Evolutionary conservation across 2,888 invertebrate species (phyloP).

Genomic region (Zelleria hepariella): DNA sequence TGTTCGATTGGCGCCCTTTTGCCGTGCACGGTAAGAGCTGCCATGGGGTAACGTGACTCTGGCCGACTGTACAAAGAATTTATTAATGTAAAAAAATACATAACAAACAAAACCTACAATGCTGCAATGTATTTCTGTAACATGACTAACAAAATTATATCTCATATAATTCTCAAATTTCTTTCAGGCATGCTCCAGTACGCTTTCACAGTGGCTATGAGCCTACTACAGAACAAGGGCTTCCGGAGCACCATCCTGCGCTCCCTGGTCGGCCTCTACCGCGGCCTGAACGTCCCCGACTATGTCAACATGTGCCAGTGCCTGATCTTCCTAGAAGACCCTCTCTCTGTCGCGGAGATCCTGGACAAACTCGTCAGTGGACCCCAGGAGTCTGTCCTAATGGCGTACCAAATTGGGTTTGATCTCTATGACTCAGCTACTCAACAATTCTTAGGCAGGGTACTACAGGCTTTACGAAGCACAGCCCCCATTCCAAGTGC

Average conservation of each 20-base stretch:
- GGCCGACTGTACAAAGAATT: no score
- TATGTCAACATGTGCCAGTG: constrained; percentile 99
- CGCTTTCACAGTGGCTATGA: constrained; percentile 97
- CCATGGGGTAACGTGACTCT: no score
- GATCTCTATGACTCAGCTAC: constrained; percentile 99
- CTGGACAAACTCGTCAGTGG: constrained; percentile 90
- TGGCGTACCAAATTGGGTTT: constrained; percentile 99
- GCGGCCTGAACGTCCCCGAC: constrained; percentile 91
- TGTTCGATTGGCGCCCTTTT: no score
- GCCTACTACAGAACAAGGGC: constrained; percentile 92
- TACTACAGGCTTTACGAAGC: constrained; percentile 84
- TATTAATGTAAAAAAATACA: no score
- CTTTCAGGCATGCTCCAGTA: constrained; percentile 87
- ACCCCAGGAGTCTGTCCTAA: constrained; percentile 83
- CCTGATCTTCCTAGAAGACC: constrained; percentile 96
- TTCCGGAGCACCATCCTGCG: constrained; percentile 93
- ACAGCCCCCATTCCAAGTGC: constrained; percentile 87
- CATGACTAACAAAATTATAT: no score
- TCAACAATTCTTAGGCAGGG: constrained; percentile 94
- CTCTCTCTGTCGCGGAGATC: constrained; percentile 92
- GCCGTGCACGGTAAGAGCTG: no score
- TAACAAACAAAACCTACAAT: no score
- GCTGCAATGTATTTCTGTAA: no score
- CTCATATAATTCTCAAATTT: no score
- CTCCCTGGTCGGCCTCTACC: constrained; percentile 90